Conservation (phyloP, 2,888 invertebrate genomes). For the Eristalinus sepulchralis region DNA sequence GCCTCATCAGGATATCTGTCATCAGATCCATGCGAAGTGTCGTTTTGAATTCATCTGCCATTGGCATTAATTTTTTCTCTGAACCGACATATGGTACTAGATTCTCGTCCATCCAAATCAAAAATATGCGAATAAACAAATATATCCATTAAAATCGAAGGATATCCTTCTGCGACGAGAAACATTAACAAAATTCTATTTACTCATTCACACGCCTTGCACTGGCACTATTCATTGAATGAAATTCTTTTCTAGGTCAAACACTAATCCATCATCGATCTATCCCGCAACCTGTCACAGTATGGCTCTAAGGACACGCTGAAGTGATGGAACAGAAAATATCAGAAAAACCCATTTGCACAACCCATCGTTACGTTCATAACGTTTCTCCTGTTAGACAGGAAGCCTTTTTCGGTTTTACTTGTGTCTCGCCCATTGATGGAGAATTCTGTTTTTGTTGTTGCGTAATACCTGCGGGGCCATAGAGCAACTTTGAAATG, state of each 20-base stretch:
- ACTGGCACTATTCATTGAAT: not conserved
- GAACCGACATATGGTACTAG: not conserved
- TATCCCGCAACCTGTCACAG: not conserved
- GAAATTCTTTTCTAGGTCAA: not conserved
- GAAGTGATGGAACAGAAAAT: not conserved
- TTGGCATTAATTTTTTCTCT: not conserved
- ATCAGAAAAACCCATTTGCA: not conserved
- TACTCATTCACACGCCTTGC: not conserved
- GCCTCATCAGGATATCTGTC: not conserved
- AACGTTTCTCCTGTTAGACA: not conserved
- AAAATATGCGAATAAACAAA: too few relatives aligned
- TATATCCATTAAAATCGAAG: not conserved
- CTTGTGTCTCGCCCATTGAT: not conserved
- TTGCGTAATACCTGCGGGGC: not conserved
- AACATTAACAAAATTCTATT: not conserved
- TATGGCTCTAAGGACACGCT: not conserved
- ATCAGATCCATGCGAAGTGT: not conserved
- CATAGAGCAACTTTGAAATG: not conserved
- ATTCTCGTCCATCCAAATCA: not conserved
- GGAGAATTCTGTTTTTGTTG: not conserved
- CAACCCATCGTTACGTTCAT: not conserved
- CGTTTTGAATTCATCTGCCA: not conserved
- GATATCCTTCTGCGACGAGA: not conserved
- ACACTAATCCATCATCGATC: not conserved
- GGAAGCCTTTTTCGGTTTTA: not conserved